These are phyloP conservation scores for Acinonyx jubatus DNA, from an alignment of 2,113 vertebrate species.

Conservation along the genomic window DNA sequence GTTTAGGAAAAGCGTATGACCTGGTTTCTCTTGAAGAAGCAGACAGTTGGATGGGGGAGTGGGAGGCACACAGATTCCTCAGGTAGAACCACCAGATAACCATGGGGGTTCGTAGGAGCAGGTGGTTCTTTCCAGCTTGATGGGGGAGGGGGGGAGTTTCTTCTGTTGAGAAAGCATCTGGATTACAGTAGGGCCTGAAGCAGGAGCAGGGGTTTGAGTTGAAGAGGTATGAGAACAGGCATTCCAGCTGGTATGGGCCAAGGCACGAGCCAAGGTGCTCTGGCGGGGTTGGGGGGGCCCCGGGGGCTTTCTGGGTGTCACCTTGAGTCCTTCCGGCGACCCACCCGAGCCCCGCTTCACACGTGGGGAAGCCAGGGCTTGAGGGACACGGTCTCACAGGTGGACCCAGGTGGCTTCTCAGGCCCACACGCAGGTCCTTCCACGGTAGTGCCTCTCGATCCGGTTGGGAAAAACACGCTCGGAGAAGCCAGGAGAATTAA, in stretches of 20 bases:
- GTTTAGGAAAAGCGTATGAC: background rate
- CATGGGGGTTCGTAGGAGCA: background rate
- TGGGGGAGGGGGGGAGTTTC: background rate
- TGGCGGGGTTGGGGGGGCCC: background rate
- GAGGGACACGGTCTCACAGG: fast-evolving
- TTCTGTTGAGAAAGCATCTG: background rate
- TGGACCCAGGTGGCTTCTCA: background rate
- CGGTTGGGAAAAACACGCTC: background rate
- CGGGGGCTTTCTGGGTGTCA: fast-evolving
- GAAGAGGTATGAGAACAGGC: constrained; percentile 41
- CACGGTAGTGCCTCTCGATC: background rate
- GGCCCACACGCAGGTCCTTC: fast-evolving
- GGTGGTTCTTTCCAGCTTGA: background rate
- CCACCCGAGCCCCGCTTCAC: background rate
- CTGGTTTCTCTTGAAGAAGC: background rate
- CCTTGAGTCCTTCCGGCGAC: background rate
- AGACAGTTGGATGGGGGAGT: background rate
- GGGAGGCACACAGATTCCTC: background rate
- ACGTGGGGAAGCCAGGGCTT: fast-evolving
- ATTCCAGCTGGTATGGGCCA: background rate
- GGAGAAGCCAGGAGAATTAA: background rate
- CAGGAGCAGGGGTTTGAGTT: background rate
- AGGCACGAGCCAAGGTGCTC: background rate
- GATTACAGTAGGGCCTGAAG: background rate
- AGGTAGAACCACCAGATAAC: background rate